These are phyloP conservation scores for Aix galericulata DNA, from an alignment of 2,113 vertebrate genomes.

Conservation along the genomic window DNA sequence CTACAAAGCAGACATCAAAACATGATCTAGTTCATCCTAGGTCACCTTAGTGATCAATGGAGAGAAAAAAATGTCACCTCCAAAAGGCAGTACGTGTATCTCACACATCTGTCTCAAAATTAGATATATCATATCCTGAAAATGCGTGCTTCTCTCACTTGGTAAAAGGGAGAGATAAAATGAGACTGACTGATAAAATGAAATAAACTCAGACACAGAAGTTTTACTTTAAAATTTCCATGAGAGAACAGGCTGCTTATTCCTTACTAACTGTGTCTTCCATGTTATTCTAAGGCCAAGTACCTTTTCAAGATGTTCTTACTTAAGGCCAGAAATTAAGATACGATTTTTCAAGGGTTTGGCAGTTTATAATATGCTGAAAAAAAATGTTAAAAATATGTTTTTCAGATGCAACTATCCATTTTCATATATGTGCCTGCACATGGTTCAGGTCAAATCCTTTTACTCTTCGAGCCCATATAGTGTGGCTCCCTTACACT, in stretches of 20 bases:
- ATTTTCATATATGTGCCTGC: background rate
- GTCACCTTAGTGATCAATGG: constrained; percentile 7
- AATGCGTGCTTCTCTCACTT: background rate
- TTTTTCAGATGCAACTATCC: background rate
- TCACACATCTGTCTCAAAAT: background rate
- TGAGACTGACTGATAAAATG: no score
- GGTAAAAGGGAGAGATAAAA: background rate
- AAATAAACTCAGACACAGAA: background rate
- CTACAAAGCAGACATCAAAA: constrained; percentile 10
- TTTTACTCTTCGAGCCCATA: background rate
- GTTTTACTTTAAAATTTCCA: background rate
- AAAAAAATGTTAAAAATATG: background rate
- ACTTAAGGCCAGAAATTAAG: background rate
- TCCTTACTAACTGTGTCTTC: background rate
- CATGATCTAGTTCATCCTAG: background rate
- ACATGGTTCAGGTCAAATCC: background rate
- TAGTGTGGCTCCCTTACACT: background rate
- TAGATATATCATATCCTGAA: background rate
- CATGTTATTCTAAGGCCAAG: background rate
- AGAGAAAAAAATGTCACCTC: background rate
- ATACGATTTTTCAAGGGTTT: background rate
- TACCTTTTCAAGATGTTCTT: background rate
- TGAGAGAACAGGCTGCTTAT: background rate
- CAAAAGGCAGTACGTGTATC: background rate
- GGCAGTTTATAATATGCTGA: background rate